Evolutionary conservation across 2,888 invertebrate species (phyloP), one percentile per base, ranked within the genome.

Genomic region (Drosophila tanythrix): DNA sequence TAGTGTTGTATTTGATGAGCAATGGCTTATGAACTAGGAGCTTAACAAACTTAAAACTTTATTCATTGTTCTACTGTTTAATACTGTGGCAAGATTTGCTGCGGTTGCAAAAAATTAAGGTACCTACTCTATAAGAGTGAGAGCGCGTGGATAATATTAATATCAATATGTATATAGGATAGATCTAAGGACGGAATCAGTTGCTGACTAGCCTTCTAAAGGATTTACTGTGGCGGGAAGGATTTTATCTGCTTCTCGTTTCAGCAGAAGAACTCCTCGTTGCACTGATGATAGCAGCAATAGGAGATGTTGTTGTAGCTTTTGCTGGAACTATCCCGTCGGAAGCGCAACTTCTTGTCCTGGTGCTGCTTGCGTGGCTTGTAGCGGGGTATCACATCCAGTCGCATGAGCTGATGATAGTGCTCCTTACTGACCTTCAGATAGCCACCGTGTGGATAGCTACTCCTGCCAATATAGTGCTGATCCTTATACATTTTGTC

Each of bases 191-290:
- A 86, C 76, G 90, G 88, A 76, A 69, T 70, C 64, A 58, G 71
- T 82, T 82, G 66, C 71, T 73, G 82, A 77, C 79, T 82, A 81
- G 76, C 67, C 46, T 38, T 52, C 15, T 27, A 31, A 46, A 48
- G 36, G 43, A 56, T 38, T 52, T 31, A 33, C 3, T 27, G 21
- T 29, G 38, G 25, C 15, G 15, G 52, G 8, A 33, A 52, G 13
- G 36, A 15, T 46, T 46, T 46, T 5, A 13, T 36, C 18, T 18
- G n/a, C 38, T 38, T 2, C 3, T 40, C 3, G 2, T 2, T 8
- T 79, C 76, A 91, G 68, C 92, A 92, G 70, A 92, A 93, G 84
- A 92, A 92, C 29, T 92, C 92, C 56, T 91, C 91, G 29, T 92
- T 87, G 79, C 92, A 92, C 33, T 79, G 70, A 69, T 92, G 83